phyloP scores from a whole-genome alignment of 2,888 invertebrate genomes.

The Lithodes maja region DNA sequence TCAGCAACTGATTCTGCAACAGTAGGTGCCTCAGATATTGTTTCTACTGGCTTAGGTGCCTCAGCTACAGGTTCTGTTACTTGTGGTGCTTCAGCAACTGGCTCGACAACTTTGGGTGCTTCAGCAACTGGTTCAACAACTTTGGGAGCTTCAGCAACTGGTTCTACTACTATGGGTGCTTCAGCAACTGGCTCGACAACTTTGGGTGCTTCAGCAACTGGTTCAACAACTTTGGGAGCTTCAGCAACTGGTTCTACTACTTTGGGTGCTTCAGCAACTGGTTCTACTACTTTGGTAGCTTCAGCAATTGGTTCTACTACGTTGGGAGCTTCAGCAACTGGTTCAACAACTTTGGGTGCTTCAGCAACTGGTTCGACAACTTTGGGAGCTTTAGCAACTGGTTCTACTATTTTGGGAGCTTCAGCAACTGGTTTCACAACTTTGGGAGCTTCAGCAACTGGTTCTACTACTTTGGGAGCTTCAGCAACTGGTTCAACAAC shows the following conservation, averaged over 20 bases:
- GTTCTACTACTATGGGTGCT: neutral
- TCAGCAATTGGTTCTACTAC: slow-evolving; percentile 16
- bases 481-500: neutral
- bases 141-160: slow-evolving; percentile 19
- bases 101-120: slow-evolving; percentile 12
- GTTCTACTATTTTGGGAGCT: neutral
- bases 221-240: neutral
- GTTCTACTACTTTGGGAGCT: slow-evolving; percentile 1
- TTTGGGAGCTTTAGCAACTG: slow-evolving; percentile 17
- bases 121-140: slow-evolving; percentile 14
- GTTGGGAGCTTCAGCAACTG: neutral
- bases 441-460: slow-evolving; percentile 5
- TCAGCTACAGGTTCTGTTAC: neutral
- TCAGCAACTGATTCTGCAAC: slow-evolving; percentile 5
- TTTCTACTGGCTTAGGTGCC: slow-evolving; percentile 8
- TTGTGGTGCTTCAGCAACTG: slow-evolving; percentile 26
- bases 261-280: slow-evolving; percentile 11
- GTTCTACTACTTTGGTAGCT: neutral
- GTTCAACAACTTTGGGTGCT: neutral
- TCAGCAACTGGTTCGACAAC: slow-evolving; percentile 8
- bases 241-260: slow-evolving; percentile 9
- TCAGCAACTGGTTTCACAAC: slow-evolving; percentile 25
- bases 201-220: slow-evolving; percentile 6
- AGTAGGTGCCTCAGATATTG: neutral
- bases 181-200: neutral